phyloP scores from a whole-genome alignment of 1,140 invertebrate species.

The Danaus plexippus region DNA sequence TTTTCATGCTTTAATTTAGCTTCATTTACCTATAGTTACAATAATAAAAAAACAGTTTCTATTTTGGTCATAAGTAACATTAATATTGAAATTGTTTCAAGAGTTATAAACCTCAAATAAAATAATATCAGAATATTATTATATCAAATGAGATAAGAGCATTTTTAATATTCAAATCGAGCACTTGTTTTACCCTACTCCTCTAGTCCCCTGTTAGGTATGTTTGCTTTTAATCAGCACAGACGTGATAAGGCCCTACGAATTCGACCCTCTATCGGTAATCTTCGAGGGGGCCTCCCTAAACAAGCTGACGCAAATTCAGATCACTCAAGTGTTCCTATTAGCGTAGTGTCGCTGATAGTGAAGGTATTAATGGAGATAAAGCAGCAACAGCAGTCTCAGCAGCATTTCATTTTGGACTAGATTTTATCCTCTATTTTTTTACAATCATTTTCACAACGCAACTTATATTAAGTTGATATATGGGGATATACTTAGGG shows the following conservation, averaged over 20 bases:
- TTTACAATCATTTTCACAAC: no score
- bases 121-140: not conserved
- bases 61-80: no score
- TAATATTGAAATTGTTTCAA: no score
- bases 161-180: conserved; percentile 18
- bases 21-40: no score
- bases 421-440: no score
- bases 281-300: conserved; percentile 33
- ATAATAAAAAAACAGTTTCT: no score
- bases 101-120: not conserved
- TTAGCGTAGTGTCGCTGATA: conserved; percentile 21
- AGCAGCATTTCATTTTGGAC: not conserved
- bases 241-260: conserved; percentile 45
- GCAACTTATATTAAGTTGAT: no score
- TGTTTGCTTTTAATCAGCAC: conserved; percentile 66
- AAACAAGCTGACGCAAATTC: conserved; percentile 36
- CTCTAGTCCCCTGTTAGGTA: conserved; percentile 34
- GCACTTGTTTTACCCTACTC: conserved; percentile 20
- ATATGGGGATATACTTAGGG: not conserved
- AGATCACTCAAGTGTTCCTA: conserved; percentile 24
- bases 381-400: not conserved
- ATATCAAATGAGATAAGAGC: conserved; percentile 2
- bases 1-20: no score
- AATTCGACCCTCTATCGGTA: conserved; percentile 28
- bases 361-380: not conserved